phyloP scores from a whole-genome alignment of 37 sponge, comb jelly and placozoan species.

The Beroe ovata region DNA sequence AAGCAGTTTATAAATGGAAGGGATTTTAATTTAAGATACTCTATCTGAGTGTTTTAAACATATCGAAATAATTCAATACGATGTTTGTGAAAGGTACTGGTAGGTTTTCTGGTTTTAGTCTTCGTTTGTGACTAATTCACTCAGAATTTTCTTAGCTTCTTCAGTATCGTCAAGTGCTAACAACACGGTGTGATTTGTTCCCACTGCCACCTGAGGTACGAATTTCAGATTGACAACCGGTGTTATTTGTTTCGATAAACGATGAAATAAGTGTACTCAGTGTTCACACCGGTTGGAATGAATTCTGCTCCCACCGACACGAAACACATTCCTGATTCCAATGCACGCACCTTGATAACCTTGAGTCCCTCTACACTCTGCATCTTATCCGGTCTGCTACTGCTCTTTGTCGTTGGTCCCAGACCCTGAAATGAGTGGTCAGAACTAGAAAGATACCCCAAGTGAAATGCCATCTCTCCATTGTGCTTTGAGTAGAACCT shows the following conservation, averaged over 20 bases:
- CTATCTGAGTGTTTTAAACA: too few relatives aligned
- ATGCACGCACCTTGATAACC: conserved; percentile 3
- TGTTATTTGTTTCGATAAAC: too few relatives aligned
- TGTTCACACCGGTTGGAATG: background rate
- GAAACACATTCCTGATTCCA: too few relatives aligned
- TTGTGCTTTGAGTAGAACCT: too few relatives aligned
- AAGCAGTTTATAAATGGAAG: too few relatives aligned
- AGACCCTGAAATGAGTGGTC: conserved; percentile 21
- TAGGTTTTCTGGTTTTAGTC: too few relatives aligned
- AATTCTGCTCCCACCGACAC: background rate
- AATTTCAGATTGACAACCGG: too few relatives aligned
- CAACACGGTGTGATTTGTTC: background rate
- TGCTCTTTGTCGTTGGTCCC: conserved; percentile 19
- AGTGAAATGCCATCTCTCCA: background rate
- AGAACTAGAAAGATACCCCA: background rate
- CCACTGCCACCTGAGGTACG: conserved; percentile 15
- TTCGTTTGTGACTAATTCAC: conserved; percentile 10
- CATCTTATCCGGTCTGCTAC: conserved; percentile 34
- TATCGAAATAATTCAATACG: too few relatives aligned
- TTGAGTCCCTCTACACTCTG: conserved; percentile 44
- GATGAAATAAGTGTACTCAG: too few relatives aligned
- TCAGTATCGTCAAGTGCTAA: conserved; percentile 18
- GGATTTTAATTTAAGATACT: too few relatives aligned
- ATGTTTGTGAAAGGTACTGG: too few relatives aligned
- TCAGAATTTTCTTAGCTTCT: conserved; percentile 24